phyloP scores from a whole-genome alignment of 2,888 invertebrate genomes.

The Drosophila sordidula region DNA sequence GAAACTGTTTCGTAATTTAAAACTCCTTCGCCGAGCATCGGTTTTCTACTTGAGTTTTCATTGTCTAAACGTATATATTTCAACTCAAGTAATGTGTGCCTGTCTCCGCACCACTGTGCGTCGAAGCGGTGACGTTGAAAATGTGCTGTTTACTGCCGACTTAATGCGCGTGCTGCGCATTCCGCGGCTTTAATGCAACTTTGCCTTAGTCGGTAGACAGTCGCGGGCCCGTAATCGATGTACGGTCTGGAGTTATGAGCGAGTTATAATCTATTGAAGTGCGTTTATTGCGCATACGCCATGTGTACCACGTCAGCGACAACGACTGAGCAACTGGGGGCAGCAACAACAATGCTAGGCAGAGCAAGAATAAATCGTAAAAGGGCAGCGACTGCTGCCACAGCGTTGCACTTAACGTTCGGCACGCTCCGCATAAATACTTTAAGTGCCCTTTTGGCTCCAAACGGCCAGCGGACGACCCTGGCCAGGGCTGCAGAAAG shows the following conservation, averaged over 20 bases:
- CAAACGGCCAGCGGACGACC: conserved; percentile 26
- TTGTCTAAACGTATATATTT: too few species aligned
- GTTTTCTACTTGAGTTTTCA: too few species aligned
- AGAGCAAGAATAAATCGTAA: conserved; percentile 27
- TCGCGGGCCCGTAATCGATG: conserved; percentile 59
- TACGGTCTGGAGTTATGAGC: conserved; percentile 61
- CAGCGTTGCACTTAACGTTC: conserved; percentile 65
- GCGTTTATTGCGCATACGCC: conserved; percentile 71
- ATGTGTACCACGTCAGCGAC: conserved; percentile 15
- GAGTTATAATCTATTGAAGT: conserved; percentile 76
- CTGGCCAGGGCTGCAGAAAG: conserved; percentile 21
- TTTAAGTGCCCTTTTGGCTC: conserved; percentile 60
- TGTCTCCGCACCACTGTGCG: conserved; percentile 44
- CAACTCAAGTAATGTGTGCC: neutral
- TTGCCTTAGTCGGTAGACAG: conserved; percentile 48
- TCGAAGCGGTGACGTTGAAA: conserved; percentile 37
- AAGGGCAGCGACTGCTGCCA: conserved; percentile 25
- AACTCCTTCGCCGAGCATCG: too few species aligned
- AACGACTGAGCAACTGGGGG: neutral
- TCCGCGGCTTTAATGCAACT: conserved; percentile 53
- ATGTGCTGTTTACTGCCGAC: conserved; percentile 69
- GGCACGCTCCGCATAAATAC: conserved; percentile 63
- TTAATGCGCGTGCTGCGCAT: conserved; percentile 64
- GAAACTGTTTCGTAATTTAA: too few species aligned
- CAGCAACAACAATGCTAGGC: conserved; percentile 6